Conservation (phyloP, 2,888 invertebrate species). For the Stegana nigrithorax region DNA sequence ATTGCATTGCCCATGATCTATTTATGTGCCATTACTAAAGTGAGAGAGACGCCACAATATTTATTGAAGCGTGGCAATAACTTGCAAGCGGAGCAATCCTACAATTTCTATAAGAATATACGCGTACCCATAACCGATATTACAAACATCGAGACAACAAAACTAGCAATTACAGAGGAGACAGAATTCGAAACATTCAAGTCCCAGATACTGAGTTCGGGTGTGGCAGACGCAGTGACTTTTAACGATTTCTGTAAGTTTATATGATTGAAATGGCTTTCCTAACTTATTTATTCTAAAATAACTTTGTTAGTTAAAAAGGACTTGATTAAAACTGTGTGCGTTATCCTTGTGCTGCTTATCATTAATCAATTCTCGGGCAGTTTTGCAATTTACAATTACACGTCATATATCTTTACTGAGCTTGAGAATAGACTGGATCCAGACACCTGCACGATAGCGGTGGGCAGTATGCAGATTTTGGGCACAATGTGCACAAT, state of each 20-base stretch:
- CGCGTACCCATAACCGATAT: neutral
- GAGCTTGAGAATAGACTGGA: constrained; percentile 46
- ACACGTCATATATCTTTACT: constrained; percentile 53
- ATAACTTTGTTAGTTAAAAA: too few species aligned
- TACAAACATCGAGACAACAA: too few species aligned
- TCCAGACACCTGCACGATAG: constrained; percentile 53
- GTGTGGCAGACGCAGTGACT: constrained; percentile 40
- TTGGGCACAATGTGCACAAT: constrained; percentile 50
- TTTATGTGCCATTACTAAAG: constrained; percentile 36
- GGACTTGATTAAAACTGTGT: too few species aligned
- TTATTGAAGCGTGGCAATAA: constrained; percentile 42
- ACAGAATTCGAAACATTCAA: constrained; percentile 27
- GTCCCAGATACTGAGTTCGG: constrained; percentile 28
- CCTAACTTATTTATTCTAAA: too few species aligned
- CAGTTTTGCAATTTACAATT: constrained; percentile 51
- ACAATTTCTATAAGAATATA: constrained; percentile 49
- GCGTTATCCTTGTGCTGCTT: constrained; percentile 39
- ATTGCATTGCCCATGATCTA: constrained; percentile 47
- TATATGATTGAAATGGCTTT: neutral
- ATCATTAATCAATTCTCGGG: constrained; percentile 48
- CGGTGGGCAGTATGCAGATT: constrained; percentile 55
- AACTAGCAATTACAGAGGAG: too few species aligned
- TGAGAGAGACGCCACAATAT: constrained; percentile 58
- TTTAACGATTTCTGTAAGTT: neutral
- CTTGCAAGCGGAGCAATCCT: constrained; percentile 46